Evolutionary conservation across 2,888 invertebrate species (phyloP).

Genomic region (Sphecodes monilicornis): DNA sequence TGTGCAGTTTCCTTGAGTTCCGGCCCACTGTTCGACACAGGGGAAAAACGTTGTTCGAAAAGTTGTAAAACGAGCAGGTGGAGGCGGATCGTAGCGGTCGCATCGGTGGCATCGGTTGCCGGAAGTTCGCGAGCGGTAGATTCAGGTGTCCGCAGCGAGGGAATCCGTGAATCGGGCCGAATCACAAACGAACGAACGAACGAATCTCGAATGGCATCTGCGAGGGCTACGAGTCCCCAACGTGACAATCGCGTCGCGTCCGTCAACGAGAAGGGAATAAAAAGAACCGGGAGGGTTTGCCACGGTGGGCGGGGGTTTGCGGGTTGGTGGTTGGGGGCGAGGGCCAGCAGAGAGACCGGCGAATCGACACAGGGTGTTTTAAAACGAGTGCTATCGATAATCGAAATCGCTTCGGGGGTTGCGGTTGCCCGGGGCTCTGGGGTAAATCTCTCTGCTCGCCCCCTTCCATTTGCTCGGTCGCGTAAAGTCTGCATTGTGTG

Average conservation of each 20-base stretch:
- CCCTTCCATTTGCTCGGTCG: conserved; percentile 40
- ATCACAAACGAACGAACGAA: conserved; percentile 68
- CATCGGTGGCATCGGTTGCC: not conserved
- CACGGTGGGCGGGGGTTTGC: conserved; percentile 45
- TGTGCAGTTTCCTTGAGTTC: not conserved
- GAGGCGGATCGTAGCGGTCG: not conserved
- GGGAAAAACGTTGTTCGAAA: not conserved
- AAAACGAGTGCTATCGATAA: conserved; percentile 83
- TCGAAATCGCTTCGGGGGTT: conserved; percentile 82
- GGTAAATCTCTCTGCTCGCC: conserved; percentile 69
- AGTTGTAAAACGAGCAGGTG: conserved; percentile 6
- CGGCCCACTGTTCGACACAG: not conserved
- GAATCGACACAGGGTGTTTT: conserved; percentile 81
- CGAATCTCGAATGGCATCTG: conserved; percentile 75
- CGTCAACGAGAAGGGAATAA: conserved; percentile 75
- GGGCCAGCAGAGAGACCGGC: conserved; percentile 60
- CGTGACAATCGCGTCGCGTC: conserved; percentile 75
- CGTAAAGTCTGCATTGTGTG: conserved; percentile 7
- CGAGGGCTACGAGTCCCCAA: conserved; percentile 75
- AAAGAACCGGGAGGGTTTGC: conserved; percentile 67
- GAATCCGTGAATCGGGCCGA: conserved; percentile 28
- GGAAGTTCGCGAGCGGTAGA: not conserved
- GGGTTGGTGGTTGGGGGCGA: conserved; percentile 54
- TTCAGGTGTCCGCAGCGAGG: conserved; percentile 40
- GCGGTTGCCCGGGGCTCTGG: conserved; percentile 71